Evolutionary conservation across 2,113 vertebrate genomes (phyloP), one percentile per base, ranked within the genome.

Genomic region (Solenodon paradoxus): DNA sequence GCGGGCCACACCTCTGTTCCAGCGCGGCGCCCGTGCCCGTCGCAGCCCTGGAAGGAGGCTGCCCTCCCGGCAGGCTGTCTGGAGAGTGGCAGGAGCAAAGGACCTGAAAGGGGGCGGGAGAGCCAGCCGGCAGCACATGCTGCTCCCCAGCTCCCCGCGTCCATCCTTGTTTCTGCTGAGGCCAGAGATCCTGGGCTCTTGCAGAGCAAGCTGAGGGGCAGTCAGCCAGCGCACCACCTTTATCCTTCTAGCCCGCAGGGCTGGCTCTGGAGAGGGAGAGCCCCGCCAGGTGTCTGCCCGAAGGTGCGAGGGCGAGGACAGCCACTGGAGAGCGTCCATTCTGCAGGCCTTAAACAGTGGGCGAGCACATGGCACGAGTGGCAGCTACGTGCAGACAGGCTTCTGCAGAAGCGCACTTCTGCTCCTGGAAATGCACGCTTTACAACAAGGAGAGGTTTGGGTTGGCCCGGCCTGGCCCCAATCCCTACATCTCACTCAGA

Each of bases 161-260:
- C 89, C 89, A 72, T 90, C 96, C 95, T n/a, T 96, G 94, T 85
- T 95, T 95, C 38, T 24, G 7, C 40, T 40, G 38, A 0, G 3
- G 38, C 63, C n/a, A 0, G 24, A 53, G 83, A 35, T 57, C 95
- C 22, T 2, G 0, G 55, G 86, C 28, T 57, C 45, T 75, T 9
- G 61, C 63, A 16, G 75, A 51, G 63, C 13, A 7, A 81, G 53
- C 75, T 26, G 40, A 0, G 47, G 75, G 38, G 47, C 30, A 0
- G 42, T 40, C 89, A 4, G 71, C 94, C 66, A 45, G 53, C 5
- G 3, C 0, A 0, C 45, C 2, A 68, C 64, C 0, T 4, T 20
- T 22, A 15, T 2, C 42, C 49, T 6, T 66, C 53, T 38, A 19
- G 90, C 59, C 13, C 0, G 35, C n/a, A 8, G 22, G 53, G 83